These are phyloP conservation scores for Drosophila parvula DNA, from an alignment of 1,140 invertebrate genomes.

Conservation along the genomic window DNA sequence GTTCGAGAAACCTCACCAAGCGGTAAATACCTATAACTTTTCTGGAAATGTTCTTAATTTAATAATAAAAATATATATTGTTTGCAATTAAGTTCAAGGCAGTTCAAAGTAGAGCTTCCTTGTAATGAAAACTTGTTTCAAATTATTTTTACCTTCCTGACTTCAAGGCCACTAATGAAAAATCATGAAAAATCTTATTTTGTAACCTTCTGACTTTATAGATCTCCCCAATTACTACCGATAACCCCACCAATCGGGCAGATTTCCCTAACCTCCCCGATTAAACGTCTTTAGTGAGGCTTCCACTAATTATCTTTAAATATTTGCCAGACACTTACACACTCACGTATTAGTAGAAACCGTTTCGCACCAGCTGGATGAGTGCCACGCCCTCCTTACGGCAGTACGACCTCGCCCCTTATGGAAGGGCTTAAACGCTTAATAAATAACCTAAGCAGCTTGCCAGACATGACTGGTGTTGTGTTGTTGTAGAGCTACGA, in stretches of 20 bases:
- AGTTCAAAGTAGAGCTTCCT: background rate
- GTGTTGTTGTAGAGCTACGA: slow-evolving; percentile 21
- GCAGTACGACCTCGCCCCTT: slow-evolving; percentile 25
- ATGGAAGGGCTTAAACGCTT: slow-evolving; percentile 65
- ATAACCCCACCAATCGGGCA: background rate
- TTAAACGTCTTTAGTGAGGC: background rate
- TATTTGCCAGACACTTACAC: slow-evolving; percentile 49
- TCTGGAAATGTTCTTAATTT: background rate
- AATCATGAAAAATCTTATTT: background rate
- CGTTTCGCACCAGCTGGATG: slow-evolving; percentile 14
- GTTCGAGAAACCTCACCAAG: too few relatives aligned
- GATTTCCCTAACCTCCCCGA: background rate
- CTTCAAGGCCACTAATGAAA: background rate
- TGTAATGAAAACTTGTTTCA: background rate
- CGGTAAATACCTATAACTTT: background rate
- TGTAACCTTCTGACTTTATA: background rate
- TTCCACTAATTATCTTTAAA: slow-evolving; percentile 68
- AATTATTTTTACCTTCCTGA: background rate
- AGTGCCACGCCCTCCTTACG: slow-evolving; percentile 20
- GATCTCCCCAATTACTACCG: background rate
- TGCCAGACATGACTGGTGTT: slow-evolving; percentile 51
- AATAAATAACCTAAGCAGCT: slow-evolving; percentile 79
- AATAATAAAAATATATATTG: background rate
- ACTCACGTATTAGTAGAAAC: background rate
- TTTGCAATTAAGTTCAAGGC: background rate